These are phyloP conservation scores for Tupiocoris notatus DNA, from an alignment of 2,888 invertebrate species.

Conservation along the genomic window DNA sequence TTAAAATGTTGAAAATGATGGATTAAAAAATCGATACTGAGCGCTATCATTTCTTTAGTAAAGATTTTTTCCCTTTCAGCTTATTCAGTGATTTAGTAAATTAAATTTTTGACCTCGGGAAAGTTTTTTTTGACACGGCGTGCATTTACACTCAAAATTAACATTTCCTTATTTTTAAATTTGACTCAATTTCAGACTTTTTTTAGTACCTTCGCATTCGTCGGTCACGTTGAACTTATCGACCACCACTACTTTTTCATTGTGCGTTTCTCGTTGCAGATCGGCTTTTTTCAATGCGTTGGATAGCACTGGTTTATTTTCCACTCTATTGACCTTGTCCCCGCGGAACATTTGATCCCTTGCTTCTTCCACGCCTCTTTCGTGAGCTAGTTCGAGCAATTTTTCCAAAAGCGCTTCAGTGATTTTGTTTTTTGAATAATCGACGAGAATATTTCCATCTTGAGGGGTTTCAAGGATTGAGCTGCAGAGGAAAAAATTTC, in stretches of 20 bases:
- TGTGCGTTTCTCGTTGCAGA: slow-evolving; percentile 49
- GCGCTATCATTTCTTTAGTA: no score
- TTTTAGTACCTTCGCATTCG: slow-evolving; percentile 36
- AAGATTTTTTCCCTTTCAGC: no score
- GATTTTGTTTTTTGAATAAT: slow-evolving; percentile 95
- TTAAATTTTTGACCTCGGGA: no score
- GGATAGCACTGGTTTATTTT: slow-evolving; percentile 94
- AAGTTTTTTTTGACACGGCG: no score
- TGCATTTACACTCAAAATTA: no score
- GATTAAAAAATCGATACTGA: no score
- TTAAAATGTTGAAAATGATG: no score
- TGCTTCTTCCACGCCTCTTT: slow-evolving; percentile 70
- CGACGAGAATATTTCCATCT: slow-evolving; percentile 88
- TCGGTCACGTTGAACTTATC: slow-evolving; percentile 28
- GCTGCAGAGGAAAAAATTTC: slow-evolving; percentile 60
- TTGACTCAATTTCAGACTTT: no score
- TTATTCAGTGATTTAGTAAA: no score
- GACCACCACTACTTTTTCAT: neutral
- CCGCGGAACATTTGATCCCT: slow-evolving; percentile 89
- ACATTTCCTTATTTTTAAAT: no score
- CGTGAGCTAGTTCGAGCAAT: slow-evolving; percentile 4
- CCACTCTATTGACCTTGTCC: slow-evolving; percentile 98
- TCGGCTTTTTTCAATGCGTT: slow-evolving; percentile 88
- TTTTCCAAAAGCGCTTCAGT: slow-evolving; percentile 66
- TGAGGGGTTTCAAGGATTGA: slow-evolving; percentile 70